Evolutionary conservation across 2,797 vertebrate genomes (phyloP).

Genomic region (Gouania willdenowi): DNA sequence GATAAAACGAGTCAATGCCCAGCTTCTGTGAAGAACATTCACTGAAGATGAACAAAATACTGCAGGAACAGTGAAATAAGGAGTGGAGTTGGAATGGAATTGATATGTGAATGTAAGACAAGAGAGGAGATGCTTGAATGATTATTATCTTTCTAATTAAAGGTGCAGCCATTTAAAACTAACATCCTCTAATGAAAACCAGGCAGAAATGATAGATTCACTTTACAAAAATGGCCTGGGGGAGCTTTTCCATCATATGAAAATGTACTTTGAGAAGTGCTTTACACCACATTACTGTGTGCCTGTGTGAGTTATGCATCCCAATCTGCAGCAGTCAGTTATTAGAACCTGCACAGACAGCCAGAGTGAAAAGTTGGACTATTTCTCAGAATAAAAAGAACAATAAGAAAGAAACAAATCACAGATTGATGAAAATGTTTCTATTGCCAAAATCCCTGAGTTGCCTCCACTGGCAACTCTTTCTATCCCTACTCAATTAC

Average conservation of each 20-base stretch:
- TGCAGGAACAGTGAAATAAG: too few species aligned
- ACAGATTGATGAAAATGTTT: neutral
- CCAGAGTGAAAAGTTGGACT: constrained; percentile 18
- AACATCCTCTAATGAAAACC: neutral
- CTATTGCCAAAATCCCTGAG: too few species aligned
- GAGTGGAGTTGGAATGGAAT: too few species aligned
- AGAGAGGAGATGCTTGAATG: too few species aligned
- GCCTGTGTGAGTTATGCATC: constrained; percentile 41
- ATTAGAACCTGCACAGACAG: constrained; percentile 6
- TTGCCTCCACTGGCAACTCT: too few species aligned
- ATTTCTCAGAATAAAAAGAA: constrained; percentile 11
- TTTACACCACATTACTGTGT: constrained; percentile 18
- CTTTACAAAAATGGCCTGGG: neutral
- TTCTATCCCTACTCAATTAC: too few species aligned
- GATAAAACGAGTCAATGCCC: too few species aligned
- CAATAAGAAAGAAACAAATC: neutral
- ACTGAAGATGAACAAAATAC: too few species aligned
- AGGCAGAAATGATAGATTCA: constrained; percentile 2
- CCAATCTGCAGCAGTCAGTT: constrained; percentile 21
- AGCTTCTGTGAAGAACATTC: too few species aligned
- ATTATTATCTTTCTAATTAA: too few species aligned
- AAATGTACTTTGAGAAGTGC: constrained; percentile 16
- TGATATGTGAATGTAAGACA: too few species aligned
- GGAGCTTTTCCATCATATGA: constrained; percentile 15
- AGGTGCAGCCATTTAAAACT: too few species aligned